Percentiles rank a stretch among this genome's conserved stretches.
phyloP scores from a whole-genome alignment of 2,113 vertebrate species.

The Poeciliopsis occidentalis region DNA sequence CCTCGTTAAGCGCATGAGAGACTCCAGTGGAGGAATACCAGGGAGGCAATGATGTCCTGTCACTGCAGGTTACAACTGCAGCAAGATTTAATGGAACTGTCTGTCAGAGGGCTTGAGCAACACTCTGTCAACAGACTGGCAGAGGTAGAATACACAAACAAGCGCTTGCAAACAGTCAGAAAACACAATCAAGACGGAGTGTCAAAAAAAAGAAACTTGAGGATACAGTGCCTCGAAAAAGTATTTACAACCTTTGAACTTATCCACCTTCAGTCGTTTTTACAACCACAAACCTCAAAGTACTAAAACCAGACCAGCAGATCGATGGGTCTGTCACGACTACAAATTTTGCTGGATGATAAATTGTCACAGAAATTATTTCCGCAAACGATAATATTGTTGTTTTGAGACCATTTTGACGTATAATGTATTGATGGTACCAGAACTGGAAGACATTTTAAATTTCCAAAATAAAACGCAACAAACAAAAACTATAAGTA shows the following conservation, averaged over 20 bases:
- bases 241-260: neutral
- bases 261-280: neutral
- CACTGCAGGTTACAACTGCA: constrained; percentile 70
- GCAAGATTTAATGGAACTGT: constrained; percentile 80
- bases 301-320: neutral
- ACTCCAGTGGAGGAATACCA: constrained; percentile 70
- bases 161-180: constrained; percentile 1
- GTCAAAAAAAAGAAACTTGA: constrained; percentile 32
- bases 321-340: too few relatives aligned
- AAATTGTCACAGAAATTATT: too few relatives aligned
- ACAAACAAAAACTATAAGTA: too few relatives aligned
- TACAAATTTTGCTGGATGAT: too few relatives aligned
- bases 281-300: neutral
- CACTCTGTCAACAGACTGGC: constrained; percentile 65
- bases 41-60: constrained; percentile 73
- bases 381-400: too few relatives aligned
- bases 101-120: constrained; percentile 72
- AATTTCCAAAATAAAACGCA: too few relatives aligned
- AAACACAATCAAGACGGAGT: constrained; percentile 28
- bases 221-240: neutral
- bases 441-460: too few relatives aligned
- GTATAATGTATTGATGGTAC: too few relatives aligned
- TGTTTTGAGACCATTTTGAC: too few relatives aligned
- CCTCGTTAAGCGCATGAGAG: constrained; percentile 76
- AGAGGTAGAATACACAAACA: constrained; percentile 36